Percentiles rank a stretch among this genome's conserved stretches.
These are phyloP conservation scores for Cryptocephalus primarius DNA, from an alignment of 2,888 invertebrate genomes.

Conservation along the genomic window DNA sequence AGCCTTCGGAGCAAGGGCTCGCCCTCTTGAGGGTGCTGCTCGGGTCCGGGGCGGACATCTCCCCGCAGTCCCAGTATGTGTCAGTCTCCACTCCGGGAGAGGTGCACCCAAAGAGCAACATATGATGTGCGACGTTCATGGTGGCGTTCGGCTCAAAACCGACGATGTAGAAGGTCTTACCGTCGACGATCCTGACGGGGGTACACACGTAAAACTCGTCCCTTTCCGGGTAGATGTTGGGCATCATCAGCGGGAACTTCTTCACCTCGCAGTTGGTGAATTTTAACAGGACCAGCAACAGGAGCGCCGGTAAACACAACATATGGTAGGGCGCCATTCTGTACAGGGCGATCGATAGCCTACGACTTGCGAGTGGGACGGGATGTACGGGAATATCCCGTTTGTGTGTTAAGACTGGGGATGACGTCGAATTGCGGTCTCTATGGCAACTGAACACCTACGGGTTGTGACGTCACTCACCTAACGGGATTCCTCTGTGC, in stretches of 20 bases:
- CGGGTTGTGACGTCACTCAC: too few species aligned
- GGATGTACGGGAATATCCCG: too few species aligned
- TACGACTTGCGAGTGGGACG: too few species aligned
- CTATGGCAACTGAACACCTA: too few species aligned
- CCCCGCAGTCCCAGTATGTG: slow-evolving; percentile 84
- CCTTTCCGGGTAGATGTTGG: slow-evolving; percentile 65
- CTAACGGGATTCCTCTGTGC: too few species aligned
- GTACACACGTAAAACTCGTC: slow-evolving; percentile 88
- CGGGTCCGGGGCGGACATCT: slow-evolving; percentile 54
- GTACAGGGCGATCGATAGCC: too few species aligned
- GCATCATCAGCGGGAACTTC: slow-evolving; percentile 68
- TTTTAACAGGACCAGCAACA: slow-evolving; percentile 20
- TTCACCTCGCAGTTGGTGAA: slow-evolving; percentile 31
- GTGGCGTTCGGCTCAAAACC: slow-evolving; percentile 88
- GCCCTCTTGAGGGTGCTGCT: slow-evolving; percentile 42
- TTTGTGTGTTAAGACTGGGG: too few species aligned
- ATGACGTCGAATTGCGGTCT: too few species aligned
- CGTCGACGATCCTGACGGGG: slow-evolving; percentile 69
- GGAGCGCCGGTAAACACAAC: slow-evolving; percentile 22
- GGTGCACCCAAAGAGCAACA: slow-evolving; percentile 82
- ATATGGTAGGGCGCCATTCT: slow-evolving; percentile 30
- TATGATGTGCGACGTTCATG: slow-evolving; percentile 87
- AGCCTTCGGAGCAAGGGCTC: slow-evolving; percentile 65
- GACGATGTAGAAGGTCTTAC: slow-evolving; percentile 76
- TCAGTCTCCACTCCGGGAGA: slow-evolving; percentile 58